Evolutionary conservation across 2,797 vertebrate genomes (phyloP).

Genomic region (Phoxinus dragarum): DNA sequence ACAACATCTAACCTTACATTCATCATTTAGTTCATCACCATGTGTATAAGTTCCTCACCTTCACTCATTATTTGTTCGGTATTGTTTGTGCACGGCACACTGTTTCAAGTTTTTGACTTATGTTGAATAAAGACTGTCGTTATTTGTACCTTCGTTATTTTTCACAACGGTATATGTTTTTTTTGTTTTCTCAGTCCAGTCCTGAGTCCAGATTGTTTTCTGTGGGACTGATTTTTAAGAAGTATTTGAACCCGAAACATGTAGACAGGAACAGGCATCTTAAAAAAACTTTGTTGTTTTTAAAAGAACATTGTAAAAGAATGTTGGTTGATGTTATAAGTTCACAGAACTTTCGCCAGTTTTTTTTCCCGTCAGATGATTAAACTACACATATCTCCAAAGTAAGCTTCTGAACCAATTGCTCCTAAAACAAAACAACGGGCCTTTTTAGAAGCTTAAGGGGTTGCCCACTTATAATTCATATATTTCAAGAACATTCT

Average conservation of each 20-base stretch:
- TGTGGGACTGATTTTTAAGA: not conserved
- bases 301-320: not conserved
- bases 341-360: constrained; percentile 12
- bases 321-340: constrained; percentile 9
- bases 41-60: too few species aligned
- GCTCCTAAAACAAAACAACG: constrained; percentile 38
- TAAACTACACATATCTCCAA: constrained; percentile 12
- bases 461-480: constrained; percentile 42
- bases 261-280: not conserved
- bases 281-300: not conserved
- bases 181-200: not conserved
- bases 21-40: too few species aligned
- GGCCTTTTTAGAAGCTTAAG: constrained; percentile 15
- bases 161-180: not conserved
- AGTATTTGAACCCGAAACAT: not conserved
- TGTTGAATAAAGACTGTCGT: too few species aligned
- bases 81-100: too few species aligned
- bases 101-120: too few species aligned
- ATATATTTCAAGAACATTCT: constrained; percentile 38
- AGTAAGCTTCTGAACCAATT: constrained; percentile 24
- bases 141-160: not conserved
- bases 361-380: not conserved
- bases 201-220: not conserved
- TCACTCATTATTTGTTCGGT: too few species aligned
- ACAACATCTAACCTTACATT: too few species aligned